These are phyloP conservation scores for Iselma pallidipennis DNA, from an alignment of 2,888 invertebrate genomes.

Conservation along the genomic window DNA sequence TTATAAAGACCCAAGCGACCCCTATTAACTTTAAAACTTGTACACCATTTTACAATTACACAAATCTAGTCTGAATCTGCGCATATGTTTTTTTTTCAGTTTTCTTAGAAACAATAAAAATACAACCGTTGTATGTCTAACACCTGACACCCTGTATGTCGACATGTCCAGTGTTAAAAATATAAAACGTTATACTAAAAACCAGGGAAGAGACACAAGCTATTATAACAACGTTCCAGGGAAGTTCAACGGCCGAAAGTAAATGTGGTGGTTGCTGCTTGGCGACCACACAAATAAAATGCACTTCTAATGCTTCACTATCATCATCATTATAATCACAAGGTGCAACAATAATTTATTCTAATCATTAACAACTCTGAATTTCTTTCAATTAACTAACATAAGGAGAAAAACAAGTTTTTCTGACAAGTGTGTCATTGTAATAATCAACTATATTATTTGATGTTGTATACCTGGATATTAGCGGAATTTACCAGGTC, in stretches of 20 bases:
- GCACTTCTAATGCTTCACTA: background rate
- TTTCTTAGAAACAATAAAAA: background rate
- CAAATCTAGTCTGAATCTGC: too few species aligned
- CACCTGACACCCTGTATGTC: background rate
- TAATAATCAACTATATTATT: too few species aligned
- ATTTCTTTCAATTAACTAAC: too few species aligned
- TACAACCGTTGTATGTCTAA: background rate
- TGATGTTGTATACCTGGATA: too few species aligned
- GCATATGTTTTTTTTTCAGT: too few species aligned
- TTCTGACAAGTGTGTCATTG: too few species aligned
- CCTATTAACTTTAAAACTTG: too few species aligned
- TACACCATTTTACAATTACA: too few species aligned
- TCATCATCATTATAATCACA: background rate
- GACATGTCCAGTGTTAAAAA: background rate
- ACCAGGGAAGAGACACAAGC: conserved; percentile 1
- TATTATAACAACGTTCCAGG: conserved; percentile 15
- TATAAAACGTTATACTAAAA: background rate
- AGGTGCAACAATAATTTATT: background rate
- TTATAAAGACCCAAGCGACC: too few species aligned
- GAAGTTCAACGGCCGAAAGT: conserved; percentile 14
- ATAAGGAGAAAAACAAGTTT: too few species aligned
- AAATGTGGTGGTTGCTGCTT: conserved; percentile 15
- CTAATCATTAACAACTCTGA: background rate
- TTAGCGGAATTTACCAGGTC: conserved; percentile 15
- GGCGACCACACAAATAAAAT: background rate